Evolutionary conservation across 2,113 vertebrate species (phyloP), one percentile per base, ranked within the genome.

Genomic region (Hippocampus zosterae): DNA sequence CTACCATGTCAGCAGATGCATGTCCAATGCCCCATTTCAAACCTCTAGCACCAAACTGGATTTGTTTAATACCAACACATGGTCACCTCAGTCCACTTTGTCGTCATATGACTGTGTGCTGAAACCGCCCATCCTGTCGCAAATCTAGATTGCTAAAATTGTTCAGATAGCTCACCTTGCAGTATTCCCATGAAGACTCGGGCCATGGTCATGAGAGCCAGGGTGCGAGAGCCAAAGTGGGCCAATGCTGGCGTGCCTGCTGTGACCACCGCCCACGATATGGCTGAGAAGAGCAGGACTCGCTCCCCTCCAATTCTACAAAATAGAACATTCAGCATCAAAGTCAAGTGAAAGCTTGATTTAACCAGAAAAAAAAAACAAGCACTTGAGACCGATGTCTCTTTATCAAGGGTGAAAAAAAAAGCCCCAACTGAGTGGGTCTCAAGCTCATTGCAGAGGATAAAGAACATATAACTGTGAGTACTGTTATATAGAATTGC

Each of bases 241-340:
- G 89, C 81, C 40, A 95, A 82, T 46, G 94, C 67, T 0, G 95
- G 95, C 1, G 94, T 96, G n/a, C 76, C 50, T 0, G 89, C 74
- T 0, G 93, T 94, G 82, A 95, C 84, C 70, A 88, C 44, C 1
- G 92, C 92, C 96, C 96, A 98, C 16, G 88, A 91, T 0, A 81
- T 87, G 0, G 93, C 91, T 0, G 96, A 96, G 21, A 95, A 72
- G 21, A 94, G 78, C n/a, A 98, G 88, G 23, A 98, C 90, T 13
- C 91, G 92, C 87, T 96, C 95, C 8, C 95, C 95, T 41, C 96
- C 95, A 0, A 97, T 76, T 81, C 96, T 98, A 10, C 52, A 1
- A 29, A 25, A 44, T 25, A 5, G 15, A 42, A 64, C 21, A 23
- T 15, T 9, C 21, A 61, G 11, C 52, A 13, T 48, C 56, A 70